phyloP scores from a whole-genome alignment of 2,888 invertebrate genomes.

The Tholera decimalis region DNA sequence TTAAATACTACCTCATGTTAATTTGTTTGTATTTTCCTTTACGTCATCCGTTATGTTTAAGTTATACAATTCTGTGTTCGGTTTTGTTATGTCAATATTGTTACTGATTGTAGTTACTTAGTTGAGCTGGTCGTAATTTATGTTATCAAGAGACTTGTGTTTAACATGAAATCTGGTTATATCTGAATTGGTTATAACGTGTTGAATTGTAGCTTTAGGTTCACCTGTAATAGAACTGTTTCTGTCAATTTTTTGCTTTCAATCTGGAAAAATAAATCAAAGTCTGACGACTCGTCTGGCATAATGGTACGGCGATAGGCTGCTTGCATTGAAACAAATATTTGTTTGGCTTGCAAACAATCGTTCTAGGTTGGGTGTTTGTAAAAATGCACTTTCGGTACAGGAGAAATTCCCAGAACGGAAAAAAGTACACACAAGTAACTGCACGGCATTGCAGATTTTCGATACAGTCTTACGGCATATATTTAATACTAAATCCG shows the following conservation, averaged over 20 bases:
- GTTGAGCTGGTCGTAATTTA: constrained; percentile 5
- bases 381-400: too few species aligned
- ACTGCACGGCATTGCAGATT: background rate
- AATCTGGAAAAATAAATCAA: too few species aligned
- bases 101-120: constrained; percentile 11
- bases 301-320: too few species aligned
- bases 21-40: constrained; percentile 23
- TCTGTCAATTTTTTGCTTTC: background rate
- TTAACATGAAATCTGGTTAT: background rate
- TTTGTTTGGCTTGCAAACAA: too few species aligned
- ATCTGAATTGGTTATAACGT: background rate
- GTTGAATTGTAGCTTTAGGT: background rate
- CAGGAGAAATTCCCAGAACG: too few species aligned
- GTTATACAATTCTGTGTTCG: constrained; percentile 23
- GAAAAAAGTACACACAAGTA: too few species aligned
- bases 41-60: constrained; percentile 18
- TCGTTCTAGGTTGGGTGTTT: too few species aligned
- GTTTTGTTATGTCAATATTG: constrained; percentile 39
- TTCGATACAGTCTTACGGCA: background rate
- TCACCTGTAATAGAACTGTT: background rate
- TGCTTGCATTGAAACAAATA: too few species aligned
- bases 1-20: constrained; percentile 6
- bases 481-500: background rate
- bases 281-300: too few species aligned
- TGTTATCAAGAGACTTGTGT: background rate